Evolutionary conservation across 1,140 invertebrate genomes (phyloP).

Genomic region (Elymnias hypermnestra): DNA sequence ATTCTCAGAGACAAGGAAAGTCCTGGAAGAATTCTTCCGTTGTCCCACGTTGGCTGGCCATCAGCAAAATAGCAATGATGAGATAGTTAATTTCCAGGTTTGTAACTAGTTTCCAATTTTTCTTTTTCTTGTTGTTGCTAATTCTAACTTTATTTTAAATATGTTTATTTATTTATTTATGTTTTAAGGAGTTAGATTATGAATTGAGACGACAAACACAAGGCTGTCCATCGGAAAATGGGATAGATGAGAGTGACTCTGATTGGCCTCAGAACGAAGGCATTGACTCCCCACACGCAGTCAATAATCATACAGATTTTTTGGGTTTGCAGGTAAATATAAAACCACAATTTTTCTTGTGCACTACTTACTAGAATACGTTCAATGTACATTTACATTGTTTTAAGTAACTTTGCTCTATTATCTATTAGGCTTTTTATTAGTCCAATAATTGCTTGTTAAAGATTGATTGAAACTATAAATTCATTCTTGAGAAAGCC

Average conservation of each 20-base stretch:
- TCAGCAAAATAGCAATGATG: slow-evolving; percentile 54
- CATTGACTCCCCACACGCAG: slow-evolving; percentile 74
- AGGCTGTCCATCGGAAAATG: slow-evolving; percentile 86
- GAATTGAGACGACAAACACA: slow-evolving; percentile 82
- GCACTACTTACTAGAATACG: too few relatives aligned
- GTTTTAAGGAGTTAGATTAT: slow-evolving; percentile 86
- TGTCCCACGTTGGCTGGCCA: slow-evolving; percentile 74
- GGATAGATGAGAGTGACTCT: slow-evolving; percentile 77
- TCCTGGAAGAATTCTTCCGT: slow-evolving; percentile 94
- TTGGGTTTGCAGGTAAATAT: slow-evolving; percentile 71
- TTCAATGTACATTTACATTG: too few relatives aligned
- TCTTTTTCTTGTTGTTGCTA: too few relatives aligned
- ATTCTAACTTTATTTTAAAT: too few relatives aligned
- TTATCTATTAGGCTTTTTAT: too few relatives aligned
- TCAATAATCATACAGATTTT: slow-evolving; percentile 75
- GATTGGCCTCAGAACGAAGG: slow-evolving; percentile 70
- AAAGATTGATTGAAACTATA: too few relatives aligned
- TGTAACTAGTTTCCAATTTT: too few relatives aligned
- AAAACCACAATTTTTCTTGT: too few relatives aligned
- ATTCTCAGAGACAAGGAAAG: slow-evolving; percentile 93
- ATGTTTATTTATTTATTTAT: too few relatives aligned
- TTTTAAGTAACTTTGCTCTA: too few relatives aligned
- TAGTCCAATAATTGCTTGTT: too few relatives aligned
- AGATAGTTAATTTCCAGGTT: slow-evolving; percentile 77
- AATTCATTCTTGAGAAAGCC: too few relatives aligned